These are phyloP conservation scores for Ectemnius continuus DNA, from an alignment of 2,888 invertebrate species.

Conservation along the genomic window DNA sequence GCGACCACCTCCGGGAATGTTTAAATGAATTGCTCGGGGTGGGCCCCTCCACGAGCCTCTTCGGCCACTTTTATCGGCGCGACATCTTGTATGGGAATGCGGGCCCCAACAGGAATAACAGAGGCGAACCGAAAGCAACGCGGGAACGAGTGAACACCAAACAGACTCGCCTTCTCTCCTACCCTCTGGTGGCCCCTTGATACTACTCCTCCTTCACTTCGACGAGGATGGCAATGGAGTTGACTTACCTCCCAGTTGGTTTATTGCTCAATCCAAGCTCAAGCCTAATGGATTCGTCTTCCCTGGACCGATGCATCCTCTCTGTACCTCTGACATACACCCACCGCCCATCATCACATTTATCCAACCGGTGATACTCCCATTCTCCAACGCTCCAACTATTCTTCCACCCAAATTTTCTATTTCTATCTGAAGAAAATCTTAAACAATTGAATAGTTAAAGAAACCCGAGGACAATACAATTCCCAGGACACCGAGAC, in stretches of 20 bases:
- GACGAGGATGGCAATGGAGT: constrained; percentile 52
- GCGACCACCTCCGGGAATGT: constrained; percentile 78
- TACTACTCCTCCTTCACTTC: too few relatives aligned
- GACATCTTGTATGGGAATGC: constrained; percentile 78
- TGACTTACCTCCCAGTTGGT: constrained; percentile 77
- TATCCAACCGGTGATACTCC: background rate
- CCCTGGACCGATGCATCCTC: constrained; percentile 55
- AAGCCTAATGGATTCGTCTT: constrained; percentile 77
- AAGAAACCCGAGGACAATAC: too few relatives aligned
- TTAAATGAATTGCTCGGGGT: constrained; percentile 77
- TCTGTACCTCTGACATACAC: constrained; percentile 47
- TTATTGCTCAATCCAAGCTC: constrained; percentile 77
- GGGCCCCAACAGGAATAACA: constrained; percentile 73
- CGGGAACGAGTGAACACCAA: constrained; percentile 47
- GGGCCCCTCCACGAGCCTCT: constrained; percentile 59
- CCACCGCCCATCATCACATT: constrained; percentile 57
- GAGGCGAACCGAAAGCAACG: constrained; percentile 61
- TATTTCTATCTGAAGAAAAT: too few relatives aligned
- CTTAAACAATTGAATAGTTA: too few relatives aligned
- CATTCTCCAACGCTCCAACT: too few relatives aligned
- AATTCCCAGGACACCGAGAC: too few relatives aligned
- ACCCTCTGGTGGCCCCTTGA: constrained; percentile 15
- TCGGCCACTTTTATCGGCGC: constrained; percentile 75
- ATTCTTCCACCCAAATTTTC: too few relatives aligned
- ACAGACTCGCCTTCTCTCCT: constrained; percentile 1